Base-by-base conservation (phyloP, 2,113 vertebrate species). In the Actenoides lindsayi region DNA sequence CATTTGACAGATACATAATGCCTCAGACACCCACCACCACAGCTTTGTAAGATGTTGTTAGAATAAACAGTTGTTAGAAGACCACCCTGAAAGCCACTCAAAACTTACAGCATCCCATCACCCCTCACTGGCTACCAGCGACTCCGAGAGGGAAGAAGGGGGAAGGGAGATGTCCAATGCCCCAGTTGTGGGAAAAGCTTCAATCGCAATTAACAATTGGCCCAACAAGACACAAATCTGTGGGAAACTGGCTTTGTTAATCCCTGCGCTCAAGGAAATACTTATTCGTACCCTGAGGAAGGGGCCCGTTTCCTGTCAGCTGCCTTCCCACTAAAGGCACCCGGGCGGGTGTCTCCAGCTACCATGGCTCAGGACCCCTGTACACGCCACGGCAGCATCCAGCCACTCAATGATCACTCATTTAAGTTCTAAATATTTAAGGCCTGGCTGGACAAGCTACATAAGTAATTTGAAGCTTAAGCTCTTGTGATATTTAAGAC, bases 271-370 rank as follows among this genome's bases (percentile, higher is more conserved):
- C 44, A 48, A 93, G 90, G 94, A 95, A 96, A 94, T 89, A 27
- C 60, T 83, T 24, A 21, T 48, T 89, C 28, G 30, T 48, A 68
- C 87, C 50, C 73, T 21, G 59, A 94, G 93, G 94, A 93, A 95
- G 93, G 87, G 86, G 94, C 94, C 24, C 6, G 27, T 35, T 95
- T 95, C 94, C 96, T 95, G 84, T 80, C 94, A 96, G 96, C 96
- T 95, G 94, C 94, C 90, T 95, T 96, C 95, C 83, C 83, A 28
- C 57, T 27, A 10, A 4, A 2, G 25, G 54, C 28, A 76, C 57
- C 59, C 0, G 30, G 56, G 39, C 44, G 71, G 31, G 80, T 59
- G 68, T 13, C 83, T 57, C 23, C 83, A 31, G 71, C 71, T 62
- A 39, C 53, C 35, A 1, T 35, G 1, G 16, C 59, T 73, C 76